phyloP scores from a whole-genome alignment of 2,888 invertebrate genomes.

The Lithosia quadra region DNA sequence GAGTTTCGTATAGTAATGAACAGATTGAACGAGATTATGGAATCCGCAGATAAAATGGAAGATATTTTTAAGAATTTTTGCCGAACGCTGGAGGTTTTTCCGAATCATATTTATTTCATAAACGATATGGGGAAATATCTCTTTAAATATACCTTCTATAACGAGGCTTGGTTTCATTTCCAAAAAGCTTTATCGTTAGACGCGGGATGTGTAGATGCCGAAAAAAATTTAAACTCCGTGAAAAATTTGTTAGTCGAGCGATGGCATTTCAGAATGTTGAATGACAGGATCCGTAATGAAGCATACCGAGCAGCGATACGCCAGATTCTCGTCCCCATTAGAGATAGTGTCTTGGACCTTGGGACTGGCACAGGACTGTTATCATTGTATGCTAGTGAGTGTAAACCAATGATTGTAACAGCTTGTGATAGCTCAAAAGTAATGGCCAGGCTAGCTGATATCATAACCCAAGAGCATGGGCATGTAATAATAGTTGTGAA shows the following conservation, averaged over 20 bases:
- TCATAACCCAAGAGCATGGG: constrained; percentile 80
- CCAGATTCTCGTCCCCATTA: constrained; percentile 77
- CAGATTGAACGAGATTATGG: constrained; percentile 61
- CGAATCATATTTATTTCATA: constrained; percentile 64
- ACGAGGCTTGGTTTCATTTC: constrained; percentile 87
- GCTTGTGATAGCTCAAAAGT: constrained; percentile 90
- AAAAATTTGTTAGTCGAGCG: constrained; percentile 90
- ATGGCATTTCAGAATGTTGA: constrained; percentile 95
- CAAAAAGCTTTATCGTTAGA: constrained; percentile 82
- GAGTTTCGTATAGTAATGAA: constrained; percentile 68
- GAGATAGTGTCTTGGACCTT: constrained; percentile 89
- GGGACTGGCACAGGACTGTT: constrained; percentile 93
- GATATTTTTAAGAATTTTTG: constrained; percentile 71
- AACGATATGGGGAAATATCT: constrained; percentile 77
- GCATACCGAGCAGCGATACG: constrained; percentile 89
- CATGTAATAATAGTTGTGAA: constrained; percentile 85
- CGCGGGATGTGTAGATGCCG: constrained; percentile 85
- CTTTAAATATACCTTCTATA: constrained; percentile 84
- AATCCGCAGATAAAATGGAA: constrained; percentile 58
- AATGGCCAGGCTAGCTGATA: constrained; percentile 87
- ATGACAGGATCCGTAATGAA: constrained; percentile 90
- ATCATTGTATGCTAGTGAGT: constrained; percentile 88
- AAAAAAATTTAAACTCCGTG: constrained; percentile 90
- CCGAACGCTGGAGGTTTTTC: constrained; percentile 64
- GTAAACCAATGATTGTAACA: constrained; percentile 84